Evolutionary conservation across 1,140 invertebrate species (phyloP), one percentile per base, ranked within the genome.

Genomic region (Pseudomyrmex concolor): DNA sequence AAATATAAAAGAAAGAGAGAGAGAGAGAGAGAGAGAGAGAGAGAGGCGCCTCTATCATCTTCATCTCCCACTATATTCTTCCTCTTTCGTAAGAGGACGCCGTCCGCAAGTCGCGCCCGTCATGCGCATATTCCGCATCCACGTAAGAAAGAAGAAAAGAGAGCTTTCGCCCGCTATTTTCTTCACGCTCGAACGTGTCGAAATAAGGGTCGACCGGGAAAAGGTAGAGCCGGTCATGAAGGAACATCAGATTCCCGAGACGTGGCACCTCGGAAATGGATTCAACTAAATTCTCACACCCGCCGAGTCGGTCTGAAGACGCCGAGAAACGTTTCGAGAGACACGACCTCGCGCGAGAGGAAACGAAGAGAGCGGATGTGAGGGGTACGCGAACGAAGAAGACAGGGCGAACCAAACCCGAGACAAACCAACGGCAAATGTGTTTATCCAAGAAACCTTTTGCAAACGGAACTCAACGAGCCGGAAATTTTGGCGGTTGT

Each of bases 201-300:
- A 89, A 90, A 90, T 90, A 90, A 90, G 87, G 89, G 83, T 84
- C 77, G 86, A 64, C 72, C 9, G 55, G 9, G 74, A 66, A 64
- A 64, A 66, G 25, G 34, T 17, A 63, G 70, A 25, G 73, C 57
- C 85, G 51, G 43, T 54, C 59, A 72, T 71, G 55, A 78, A 64
- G 74, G 45, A 85, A 72, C 43, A 70, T 73, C 67, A 80, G 59
- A 84, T 78, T 59, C 43, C 55, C 45, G 68, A 63, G 57, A 34
- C 54, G 48, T 34, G 80, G 71, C 68, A 54, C 48, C 84, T 77
- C 12, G 50, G 70, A 74, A 90, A 90, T 83, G 85, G 82, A 80
- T 81, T 90, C 82, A 85, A 84, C 86, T 90, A 89, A 89, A 90
- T 89, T 90, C 78, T 89, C 85, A 82, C 85, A 87, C 87, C 83